Evolutionary conservation across 2,888 invertebrate genomes (phyloP).

Genomic region (Hecatera dysodea): DNA sequence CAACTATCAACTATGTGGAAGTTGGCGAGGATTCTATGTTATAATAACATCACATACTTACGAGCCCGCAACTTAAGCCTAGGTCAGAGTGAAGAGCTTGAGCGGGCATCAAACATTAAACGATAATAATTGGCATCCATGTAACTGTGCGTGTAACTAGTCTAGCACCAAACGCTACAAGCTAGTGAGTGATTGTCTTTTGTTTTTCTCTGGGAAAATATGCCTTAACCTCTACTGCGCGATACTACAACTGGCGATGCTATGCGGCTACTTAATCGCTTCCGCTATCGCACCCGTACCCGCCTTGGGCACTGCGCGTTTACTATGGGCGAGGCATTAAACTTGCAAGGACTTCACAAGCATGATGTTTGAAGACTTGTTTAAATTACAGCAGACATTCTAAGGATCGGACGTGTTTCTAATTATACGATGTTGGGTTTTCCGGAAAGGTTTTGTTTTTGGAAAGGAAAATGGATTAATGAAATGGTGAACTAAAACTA

Average conservation of each 20-base stretch:
- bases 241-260: background rate
- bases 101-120: background rate
- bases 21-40: slow-evolving; percentile 30
- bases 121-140: too few relatives aligned
- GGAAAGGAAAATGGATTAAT: background rate
- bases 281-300: background rate
- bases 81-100: background rate
- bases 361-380: slow-evolving; percentile 25
- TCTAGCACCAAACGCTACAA: background rate
- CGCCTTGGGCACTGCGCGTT: background rate
- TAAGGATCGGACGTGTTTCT: slow-evolving; percentile 18
- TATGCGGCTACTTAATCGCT: background rate
- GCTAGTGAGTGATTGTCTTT: background rate
- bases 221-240: background rate
- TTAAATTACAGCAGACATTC: slow-evolving; percentile 25
- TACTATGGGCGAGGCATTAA: background rate
- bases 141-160: background rate
- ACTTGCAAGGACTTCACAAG: slow-evolving; percentile 28
- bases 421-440: slow-evolving; percentile 21
- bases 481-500: background rate
- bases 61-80: background rate
- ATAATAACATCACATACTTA: slow-evolving; percentile 54
- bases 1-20: slow-evolving; percentile 41
- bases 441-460: background rate
- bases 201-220: background rate